These are phyloP conservation scores for Conopomorpha cramerella DNA, from an alignment of 1,140 invertebrate genomes.

Conservation along the genomic window DNA sequence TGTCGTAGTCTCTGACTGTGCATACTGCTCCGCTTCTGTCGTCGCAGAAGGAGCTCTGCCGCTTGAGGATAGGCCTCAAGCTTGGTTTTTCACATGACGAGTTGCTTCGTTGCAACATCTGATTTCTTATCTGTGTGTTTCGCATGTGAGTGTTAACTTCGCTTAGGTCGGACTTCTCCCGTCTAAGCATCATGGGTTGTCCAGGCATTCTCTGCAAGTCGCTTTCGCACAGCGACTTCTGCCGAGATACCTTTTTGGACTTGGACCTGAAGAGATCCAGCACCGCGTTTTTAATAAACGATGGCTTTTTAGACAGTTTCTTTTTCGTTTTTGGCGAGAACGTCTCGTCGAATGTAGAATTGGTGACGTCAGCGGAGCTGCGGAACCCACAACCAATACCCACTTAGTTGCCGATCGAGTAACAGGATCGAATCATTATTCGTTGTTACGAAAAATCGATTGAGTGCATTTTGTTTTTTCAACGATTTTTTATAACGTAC, in stretches of 20 bases:
- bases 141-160: constrained; percentile 38
- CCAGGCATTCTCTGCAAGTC: constrained; percentile 39
- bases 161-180: constrained; percentile 49
- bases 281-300: constrained; percentile 58
- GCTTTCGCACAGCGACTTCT: constrained; percentile 53
- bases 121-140: constrained; percentile 42
- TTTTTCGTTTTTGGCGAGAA: constrained; percentile 60
- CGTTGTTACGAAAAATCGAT: too few relatives aligned
- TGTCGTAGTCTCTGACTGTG: constrained; percentile 46
- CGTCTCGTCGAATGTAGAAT: constrained; percentile 49
- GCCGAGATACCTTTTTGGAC: constrained; percentile 53
- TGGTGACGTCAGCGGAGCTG: constrained; percentile 55
- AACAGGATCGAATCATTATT: too few relatives aligned
- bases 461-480: too few relatives aligned
- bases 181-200: constrained; percentile 34
- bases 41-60: constrained; percentile 55
- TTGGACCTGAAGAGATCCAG: constrained; percentile 59
- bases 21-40: constrained; percentile 43
- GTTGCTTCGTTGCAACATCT: constrained; percentile 56
- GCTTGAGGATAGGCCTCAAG: constrained; percentile 51
- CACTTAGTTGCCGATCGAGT: constrained; percentile 56
- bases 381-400: constrained; percentile 56
- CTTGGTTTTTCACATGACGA: constrained; percentile 53
- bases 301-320: constrained; percentile 60
- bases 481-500: too few relatives aligned